Base-by-base conservation (phyloP, 2,888 invertebrate species). In the Synergus japonicus region DNA sequence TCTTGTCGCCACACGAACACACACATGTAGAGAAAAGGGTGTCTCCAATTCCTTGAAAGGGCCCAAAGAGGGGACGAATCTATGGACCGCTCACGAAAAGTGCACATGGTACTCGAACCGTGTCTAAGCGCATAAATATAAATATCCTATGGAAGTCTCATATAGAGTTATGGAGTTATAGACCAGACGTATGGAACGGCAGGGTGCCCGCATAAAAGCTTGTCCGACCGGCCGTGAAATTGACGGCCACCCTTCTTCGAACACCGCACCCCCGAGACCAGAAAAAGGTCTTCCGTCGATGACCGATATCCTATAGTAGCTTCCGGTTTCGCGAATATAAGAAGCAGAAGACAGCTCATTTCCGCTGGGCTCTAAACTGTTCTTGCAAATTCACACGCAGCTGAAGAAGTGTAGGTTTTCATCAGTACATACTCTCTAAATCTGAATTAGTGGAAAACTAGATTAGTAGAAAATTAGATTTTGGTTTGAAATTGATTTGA, bases 171-270 rank as follows among this genome's bases (percentile, higher is more conserved):
- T 78, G 73, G 64, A 81, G 81, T 80, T 73, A 29, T 73, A 73
- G 73, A 73, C 76, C 66, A 69, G 37, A 67, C 78, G 78, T 44
- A 66, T 77, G 65, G 46, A 41, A 64, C 78, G 76, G 73, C 79
- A 78, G 84, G 78, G 83, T 77, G 85, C 84, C 81, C 84, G 85
- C 82, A 84, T 83, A 79, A 84, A 84, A 83, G 79, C 83, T 81
- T 85, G 86, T 80, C 85, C 90, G 87, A 86, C 89, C 89, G 87
- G 85, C 90, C 90, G 89, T 92, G 91, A 92, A 91, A 92, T 91
- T 90, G 89, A 89, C 88, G 87, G 85, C 85, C 88, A 86, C 87
- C 88, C 89, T 86, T 87, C 76, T 73, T 78, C 76, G 13, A 81
- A 81, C 79, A 81, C 81, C 78, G 77, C 82, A 80, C 49, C 44